Evolutionary conservation across 2,113 vertebrate genomes (phyloP), one percentile per base, ranked within the genome.

Genomic region (Zosterops lateralis): DNA sequence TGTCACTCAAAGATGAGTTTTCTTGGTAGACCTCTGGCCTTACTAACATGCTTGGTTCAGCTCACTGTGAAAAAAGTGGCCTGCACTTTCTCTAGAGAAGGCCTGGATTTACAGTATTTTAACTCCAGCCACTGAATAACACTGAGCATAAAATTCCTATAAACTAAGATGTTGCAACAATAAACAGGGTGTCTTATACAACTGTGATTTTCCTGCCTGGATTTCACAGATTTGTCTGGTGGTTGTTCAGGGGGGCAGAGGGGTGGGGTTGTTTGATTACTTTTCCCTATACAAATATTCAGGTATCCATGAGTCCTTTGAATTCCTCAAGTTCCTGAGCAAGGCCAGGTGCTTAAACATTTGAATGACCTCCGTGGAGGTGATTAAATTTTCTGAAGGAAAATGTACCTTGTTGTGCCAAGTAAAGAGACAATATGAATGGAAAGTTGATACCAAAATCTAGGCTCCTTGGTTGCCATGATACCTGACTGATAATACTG

Each of bases 401-500:
- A 95, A 93, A 85, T 50, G 20, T 77, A 70, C 26, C 32, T 82
- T 82, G 20, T 67, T 64, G 38, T 85, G 60, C 74, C 34, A 56
- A 45, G 29, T 76, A 92, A 84, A 78, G 62, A 92, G 45, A 83
- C 76, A 80, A 72, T 90, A 87, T 53, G 66, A 93, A 66, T 81
- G 42, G 44, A 85, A 83, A 91, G 75, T 72, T 91, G 87, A 85
- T 81, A 94, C 34, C 87, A 91, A 91, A 89, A 85, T 92, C 82
- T 57, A 85, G 42, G 57, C 50, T 89, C 51, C 61, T 72, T 87
- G 73, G 89, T 90, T 96, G 90, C 79, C 77, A 62, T 57, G 87
- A 90, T 91, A 94, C 90, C 78, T 96, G 90, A 95, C 85, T 92
- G 91, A 94, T 89, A 94, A 92, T 50, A 47, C 86, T 92, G 92